These are phyloP conservation scores for Brachypteracias leptosomus DNA, from an alignment of 2,113 vertebrate species.

Conservation along the genomic window DNA sequence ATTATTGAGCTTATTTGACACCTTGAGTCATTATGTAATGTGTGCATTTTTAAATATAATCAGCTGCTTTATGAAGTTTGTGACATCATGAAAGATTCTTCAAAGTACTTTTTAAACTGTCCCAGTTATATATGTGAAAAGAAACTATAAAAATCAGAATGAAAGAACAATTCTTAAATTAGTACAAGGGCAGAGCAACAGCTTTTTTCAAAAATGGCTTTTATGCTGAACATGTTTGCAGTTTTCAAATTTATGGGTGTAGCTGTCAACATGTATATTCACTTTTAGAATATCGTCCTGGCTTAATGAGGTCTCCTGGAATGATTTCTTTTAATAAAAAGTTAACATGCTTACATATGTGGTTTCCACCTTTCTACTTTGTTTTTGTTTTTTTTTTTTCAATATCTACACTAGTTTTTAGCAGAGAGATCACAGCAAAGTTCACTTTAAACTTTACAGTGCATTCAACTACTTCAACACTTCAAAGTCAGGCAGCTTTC, in stretches of 20 bases:
- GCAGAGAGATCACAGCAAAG: neutral
- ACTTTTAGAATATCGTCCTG: slow-evolving; percentile 68
- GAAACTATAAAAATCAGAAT: slow-evolving; percentile 59
- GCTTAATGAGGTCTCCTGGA: slow-evolving; percentile 73
- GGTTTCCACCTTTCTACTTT: slow-evolving; percentile 44
- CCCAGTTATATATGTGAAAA: slow-evolving; percentile 52
- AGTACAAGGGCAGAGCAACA: slow-evolving; percentile 61
- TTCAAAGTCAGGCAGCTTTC: slow-evolving; percentile 42
- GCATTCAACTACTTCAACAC: slow-evolving; percentile 46
- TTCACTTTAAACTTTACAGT: neutral
- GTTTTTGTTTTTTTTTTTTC: neutral
- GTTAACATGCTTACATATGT: slow-evolving; percentile 64
- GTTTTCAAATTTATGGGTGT: slow-evolving; percentile 70
- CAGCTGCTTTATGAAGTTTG: neutral
- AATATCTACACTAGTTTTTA: neutral
- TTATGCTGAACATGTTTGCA: slow-evolving; percentile 69
- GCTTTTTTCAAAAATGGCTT: slow-evolving; percentile 60
- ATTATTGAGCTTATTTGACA: neutral
- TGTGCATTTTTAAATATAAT: neutral
- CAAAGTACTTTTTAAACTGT: slow-evolving; percentile 24
- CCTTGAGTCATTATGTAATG: neutral
- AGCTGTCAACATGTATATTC: slow-evolving; percentile 73
- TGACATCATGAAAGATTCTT: slow-evolving; percentile 11
- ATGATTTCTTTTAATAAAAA: slow-evolving; percentile 72
- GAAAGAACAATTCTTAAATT: slow-evolving; percentile 67